Evolutionary conservation across 2,797 vertebrate species (phyloP).

Genomic region (Acomys russatus): DNA sequence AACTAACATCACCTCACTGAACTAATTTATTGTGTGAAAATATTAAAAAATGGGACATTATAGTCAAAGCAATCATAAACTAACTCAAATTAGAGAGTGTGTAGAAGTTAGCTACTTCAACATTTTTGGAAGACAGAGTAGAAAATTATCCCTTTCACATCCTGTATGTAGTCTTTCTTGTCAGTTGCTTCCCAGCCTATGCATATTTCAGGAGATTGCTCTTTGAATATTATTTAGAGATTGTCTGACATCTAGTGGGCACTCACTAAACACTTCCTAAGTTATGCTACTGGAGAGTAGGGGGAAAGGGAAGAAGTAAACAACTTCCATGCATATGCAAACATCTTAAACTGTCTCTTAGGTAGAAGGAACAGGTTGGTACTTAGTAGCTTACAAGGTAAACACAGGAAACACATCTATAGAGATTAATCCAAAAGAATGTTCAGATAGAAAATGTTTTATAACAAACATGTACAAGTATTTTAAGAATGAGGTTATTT

Average conservation of each 20-base stretch:
- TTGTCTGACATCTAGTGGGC: conserved; percentile 83
- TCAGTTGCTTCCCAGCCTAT: not conserved
- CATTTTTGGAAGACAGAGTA: not conserved
- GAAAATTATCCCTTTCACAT: not conserved
- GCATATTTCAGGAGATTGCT: not conserved
- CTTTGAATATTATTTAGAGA: conserved; percentile 56
- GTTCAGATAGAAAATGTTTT: not conserved
- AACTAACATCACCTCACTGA: not conserved
- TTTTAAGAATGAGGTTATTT: not conserved
- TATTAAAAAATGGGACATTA: not conserved
- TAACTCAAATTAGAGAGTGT: not conserved
- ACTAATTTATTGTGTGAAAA: not conserved
- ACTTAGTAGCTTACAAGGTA: not conserved
- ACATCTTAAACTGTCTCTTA: not conserved
- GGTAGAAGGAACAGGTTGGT: accelerated
- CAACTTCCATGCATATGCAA: not conserved
- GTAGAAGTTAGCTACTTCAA: not conserved
- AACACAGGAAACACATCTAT: not conserved
- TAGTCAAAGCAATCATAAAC: conserved; percentile 10
- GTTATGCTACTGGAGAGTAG: not conserved
- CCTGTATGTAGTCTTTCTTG: not conserved
- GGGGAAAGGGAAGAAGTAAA: not conserved
- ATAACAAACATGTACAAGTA: not conserved
- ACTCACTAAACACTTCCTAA: conserved; percentile 58
- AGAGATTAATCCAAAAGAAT: not conserved